Conservation (phyloP, 2,888 invertebrate species). For the Volucella bombylans region DNA sequence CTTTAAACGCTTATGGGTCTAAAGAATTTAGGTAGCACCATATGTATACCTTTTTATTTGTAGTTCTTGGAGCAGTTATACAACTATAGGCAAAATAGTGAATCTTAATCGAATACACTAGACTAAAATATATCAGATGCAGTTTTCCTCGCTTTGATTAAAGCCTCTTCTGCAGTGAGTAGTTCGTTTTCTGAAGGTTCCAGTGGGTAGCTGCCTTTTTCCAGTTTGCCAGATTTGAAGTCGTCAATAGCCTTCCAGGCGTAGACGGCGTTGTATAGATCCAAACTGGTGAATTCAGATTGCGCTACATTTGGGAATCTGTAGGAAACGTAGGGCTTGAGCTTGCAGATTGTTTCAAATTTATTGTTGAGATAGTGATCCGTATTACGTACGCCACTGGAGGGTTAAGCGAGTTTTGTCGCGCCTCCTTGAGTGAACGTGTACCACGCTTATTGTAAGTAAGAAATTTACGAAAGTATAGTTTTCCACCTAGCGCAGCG, state of each 20-base stretch:
- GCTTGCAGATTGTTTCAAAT: conserved; percentile 87
- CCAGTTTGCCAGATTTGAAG: conserved; percentile 87
- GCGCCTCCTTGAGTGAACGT: conserved; percentile 84
- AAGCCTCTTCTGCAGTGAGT: conserved; percentile 88
- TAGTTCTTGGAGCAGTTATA: conserved; percentile 85
- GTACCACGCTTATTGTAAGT: conserved; percentile 90
- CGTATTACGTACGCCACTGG: conserved; percentile 78
- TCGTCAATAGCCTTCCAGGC: conserved; percentile 90
- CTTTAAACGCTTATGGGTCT: too few relatives aligned
- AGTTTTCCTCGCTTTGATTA: conserved; percentile 87
- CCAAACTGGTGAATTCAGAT: conserved; percentile 91
- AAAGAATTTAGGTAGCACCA: too few relatives aligned
- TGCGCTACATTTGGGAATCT: conserved; percentile 89
- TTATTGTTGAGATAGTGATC: conserved; percentile 85
- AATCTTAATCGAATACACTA: conserved; percentile 23
- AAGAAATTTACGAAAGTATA: conserved; percentile 85
- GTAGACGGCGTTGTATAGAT: conserved; percentile 92
- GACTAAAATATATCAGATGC: conserved; percentile 90
- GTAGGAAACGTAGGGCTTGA: conserved; percentile 98
- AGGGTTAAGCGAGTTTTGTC: conserved; percentile 83
- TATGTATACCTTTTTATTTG: too few relatives aligned
- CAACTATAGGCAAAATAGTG: conserved; percentile 85
- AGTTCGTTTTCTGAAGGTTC: conserved; percentile 89
- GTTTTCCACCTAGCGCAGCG: conserved; percentile 85
- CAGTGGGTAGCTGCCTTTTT: conserved; percentile 86